Percentiles rank a stretch among this genome's conserved stretches.
Conservation (phyloP, 2,113 vertebrate genomes). For the Halichoeres trimaculatus region DNA sequence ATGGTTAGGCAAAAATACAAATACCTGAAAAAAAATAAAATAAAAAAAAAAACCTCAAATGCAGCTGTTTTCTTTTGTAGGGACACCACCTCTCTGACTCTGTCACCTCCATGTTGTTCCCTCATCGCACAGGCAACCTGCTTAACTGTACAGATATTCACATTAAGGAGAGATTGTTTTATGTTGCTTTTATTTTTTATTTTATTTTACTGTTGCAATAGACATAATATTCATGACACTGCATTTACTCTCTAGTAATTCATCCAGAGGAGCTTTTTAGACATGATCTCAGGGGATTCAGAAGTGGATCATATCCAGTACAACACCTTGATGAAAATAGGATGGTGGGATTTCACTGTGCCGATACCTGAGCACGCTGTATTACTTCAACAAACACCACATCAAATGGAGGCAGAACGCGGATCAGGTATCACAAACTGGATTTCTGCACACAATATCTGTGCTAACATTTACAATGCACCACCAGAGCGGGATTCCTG, state of each 20-base stretch:
- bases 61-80: too few species aligned
- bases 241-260: conserved; percentile 50
- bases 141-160: too few species aligned
- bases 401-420: conserved; percentile 29
- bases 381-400: conserved; percentile 48
- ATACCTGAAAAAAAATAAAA: too few species aligned
- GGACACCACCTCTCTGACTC: too few species aligned
- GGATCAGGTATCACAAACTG: conserved; percentile 35
- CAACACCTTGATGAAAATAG: conserved; percentile 42
- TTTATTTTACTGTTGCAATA: conserved; percentile 43
- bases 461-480: conserved; percentile 61
- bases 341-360: conserved; percentile 48
- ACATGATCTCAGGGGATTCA: conserved; percentile 57
- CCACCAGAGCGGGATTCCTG: conserved; percentile 36
- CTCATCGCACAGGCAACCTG: too few species aligned
- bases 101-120: too few species aligned
- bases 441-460: conserved; percentile 22
- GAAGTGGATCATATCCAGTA: conserved; percentile 55
- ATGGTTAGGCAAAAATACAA: too few species aligned
- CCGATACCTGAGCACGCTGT: conserved; percentile 14
- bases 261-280: conserved; percentile 40
- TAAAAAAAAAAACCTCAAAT: too few species aligned
- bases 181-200: conserved; percentile 41
- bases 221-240: conserved; percentile 42
- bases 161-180: background rate